Conservation (phyloP, 2,113 vertebrate species). For the Nycticebus coucang region DNA sequence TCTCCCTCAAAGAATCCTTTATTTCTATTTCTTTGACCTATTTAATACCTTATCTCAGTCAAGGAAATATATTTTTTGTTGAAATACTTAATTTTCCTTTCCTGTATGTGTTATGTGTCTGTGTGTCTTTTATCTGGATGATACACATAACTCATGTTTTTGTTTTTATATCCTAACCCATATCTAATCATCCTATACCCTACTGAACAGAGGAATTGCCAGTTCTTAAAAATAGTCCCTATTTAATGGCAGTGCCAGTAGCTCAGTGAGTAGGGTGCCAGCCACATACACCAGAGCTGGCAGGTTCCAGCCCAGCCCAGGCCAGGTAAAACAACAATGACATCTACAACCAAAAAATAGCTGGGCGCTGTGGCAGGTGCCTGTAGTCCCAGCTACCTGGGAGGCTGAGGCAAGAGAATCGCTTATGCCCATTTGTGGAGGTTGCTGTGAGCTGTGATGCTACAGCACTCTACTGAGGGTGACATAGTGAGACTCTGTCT, state of each 20-base stretch:
- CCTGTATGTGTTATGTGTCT: background rate
- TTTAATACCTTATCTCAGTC: background rate
- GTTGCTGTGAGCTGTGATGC: too few relatives aligned
- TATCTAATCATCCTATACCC: background rate
- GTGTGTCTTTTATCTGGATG: background rate
- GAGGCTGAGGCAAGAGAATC: too few relatives aligned
- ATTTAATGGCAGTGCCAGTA: background rate
- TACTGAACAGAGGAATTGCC: background rate
- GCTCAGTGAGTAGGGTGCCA: too few relatives aligned
- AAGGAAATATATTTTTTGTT: constrained; percentile 23
- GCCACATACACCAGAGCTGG: too few relatives aligned
- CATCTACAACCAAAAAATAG: too few relatives aligned
- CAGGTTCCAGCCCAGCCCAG: too few relatives aligned
- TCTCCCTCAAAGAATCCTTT: background rate
- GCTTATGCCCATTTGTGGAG: too few relatives aligned
- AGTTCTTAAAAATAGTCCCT: background rate
- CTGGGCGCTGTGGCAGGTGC: too few relatives aligned
- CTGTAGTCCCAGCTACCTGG: too few relatives aligned
- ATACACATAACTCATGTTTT: background rate
- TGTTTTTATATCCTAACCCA: background rate
- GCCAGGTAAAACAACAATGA: too few relatives aligned
- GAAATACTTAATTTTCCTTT: background rate
- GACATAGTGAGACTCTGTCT: too few relatives aligned
- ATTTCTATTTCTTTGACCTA: background rate
- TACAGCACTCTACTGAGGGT: too few relatives aligned